phyloP scores from a whole-genome alignment of 2,888 invertebrate species.

The Pherbina coryleti region DNA sequence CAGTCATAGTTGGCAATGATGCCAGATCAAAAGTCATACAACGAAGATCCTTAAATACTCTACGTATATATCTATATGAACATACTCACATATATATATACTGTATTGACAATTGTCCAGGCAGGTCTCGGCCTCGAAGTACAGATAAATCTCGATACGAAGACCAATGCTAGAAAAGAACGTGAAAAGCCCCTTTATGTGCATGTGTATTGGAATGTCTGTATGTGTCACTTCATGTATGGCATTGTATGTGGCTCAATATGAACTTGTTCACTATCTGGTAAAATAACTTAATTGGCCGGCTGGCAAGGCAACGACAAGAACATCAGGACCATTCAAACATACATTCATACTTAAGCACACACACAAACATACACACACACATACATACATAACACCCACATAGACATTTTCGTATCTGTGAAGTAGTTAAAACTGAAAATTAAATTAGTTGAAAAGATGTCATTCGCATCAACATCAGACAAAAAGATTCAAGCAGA shows the following conservation, averaged over 20 bases:
- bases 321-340: neutral
- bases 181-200: neutral
- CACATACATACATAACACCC: neutral
- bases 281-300: conserved; percentile 9
- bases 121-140: neutral
- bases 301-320: conserved; percentile 10
- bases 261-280: neutral
- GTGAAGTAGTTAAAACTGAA: conserved; percentile 28
- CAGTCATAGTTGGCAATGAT: neutral
- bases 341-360: neutral
- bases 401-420: neutral
- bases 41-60: neutral
- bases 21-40: neutral
- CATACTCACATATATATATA: neutral
- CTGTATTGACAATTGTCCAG: neutral
- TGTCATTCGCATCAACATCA: neutral
- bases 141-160: neutral
- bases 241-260: neutral
- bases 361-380: neutral
- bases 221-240: neutral
- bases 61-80: neutral
- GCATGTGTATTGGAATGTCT: neutral
- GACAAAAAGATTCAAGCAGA: neutral
- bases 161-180: neutral
- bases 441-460: conserved; percentile 26